These are phyloP conservation scores for Butorides virescens DNA, from an alignment of 2,113 vertebrate genomes.

Conservation along the genomic window DNA sequence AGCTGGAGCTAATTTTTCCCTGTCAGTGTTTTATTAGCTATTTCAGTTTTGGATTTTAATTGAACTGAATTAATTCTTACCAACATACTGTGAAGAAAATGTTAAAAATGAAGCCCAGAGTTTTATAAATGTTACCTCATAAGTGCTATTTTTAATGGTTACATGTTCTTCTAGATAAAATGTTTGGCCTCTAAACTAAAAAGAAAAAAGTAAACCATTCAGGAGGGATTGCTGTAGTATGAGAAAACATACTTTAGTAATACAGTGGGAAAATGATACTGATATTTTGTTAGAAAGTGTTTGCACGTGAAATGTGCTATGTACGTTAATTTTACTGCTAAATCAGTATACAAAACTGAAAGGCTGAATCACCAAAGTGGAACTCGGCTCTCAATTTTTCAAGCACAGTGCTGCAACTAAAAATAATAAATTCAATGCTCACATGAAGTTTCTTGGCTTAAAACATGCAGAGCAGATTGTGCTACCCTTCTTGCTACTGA, in stretches of 20 bases:
- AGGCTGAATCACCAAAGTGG: not conserved
- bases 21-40: not conserved
- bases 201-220: not conserved
- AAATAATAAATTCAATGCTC: constrained; percentile 2
- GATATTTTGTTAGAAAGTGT: not conserved
- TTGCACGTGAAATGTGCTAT: not conserved
- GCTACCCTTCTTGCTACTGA: not conserved
- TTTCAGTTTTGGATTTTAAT: not conserved
- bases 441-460: not conserved
- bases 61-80: constrained; percentile 1
- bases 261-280: not conserved
- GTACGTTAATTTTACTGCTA: constrained; percentile 30
- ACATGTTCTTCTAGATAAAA: not conserved
- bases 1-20: not conserved
- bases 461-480: not conserved
- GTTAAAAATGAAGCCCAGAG: not conserved
- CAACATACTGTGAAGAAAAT: not conserved
- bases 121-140: not conserved
- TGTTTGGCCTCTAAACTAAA: not conserved
- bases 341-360: not conserved
- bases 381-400: not conserved
- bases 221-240: not conserved
- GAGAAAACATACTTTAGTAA: not conserved
- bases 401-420: not conserved
- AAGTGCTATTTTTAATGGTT: not conserved